A percentile compares a stretch with the other conserved stretches of the same genome.
phyloP scores from a whole-genome alignment of 37 sponge, comb jelly and placozoan species.

The Theonella swinhoei region DNA sequence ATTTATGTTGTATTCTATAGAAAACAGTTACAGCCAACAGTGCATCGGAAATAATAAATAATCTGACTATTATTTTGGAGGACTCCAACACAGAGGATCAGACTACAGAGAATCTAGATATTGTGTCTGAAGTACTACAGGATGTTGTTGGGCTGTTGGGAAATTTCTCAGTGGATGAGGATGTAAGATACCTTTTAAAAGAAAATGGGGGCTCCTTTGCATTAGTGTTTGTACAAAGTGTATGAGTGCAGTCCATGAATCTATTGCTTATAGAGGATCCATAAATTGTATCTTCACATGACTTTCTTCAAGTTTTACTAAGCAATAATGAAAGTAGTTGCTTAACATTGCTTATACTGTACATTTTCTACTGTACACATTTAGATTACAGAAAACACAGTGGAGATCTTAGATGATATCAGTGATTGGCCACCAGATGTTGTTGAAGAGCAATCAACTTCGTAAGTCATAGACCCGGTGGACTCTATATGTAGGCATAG shows the following conservation, averaged over 20 bases:
- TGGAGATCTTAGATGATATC: slow-evolving; percentile 27
- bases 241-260: too few relatives aligned
- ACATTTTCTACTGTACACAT: neutral
- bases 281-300: too few relatives aligned
- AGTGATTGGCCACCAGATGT: slow-evolving; percentile 43
- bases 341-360: too few relatives aligned
- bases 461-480: slow-evolving; percentile 16
- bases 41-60: neutral
- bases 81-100: neutral
- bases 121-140: neutral
- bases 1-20: too few relatives aligned
- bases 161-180: slow-evolving; percentile 1
- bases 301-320: too few relatives aligned
- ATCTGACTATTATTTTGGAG: neutral
- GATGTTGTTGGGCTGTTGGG: slow-evolving; percentile 4
- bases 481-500: too few relatives aligned
- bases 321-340: neutral
- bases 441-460: slow-evolving; percentile 15
- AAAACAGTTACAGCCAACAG: neutral
- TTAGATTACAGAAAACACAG: slow-evolving; percentile 23
- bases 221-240: too few relatives aligned
- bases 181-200: too few relatives aligned
- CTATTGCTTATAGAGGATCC: too few relatives aligned
- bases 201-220: too few relatives aligned
- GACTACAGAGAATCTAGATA: slow-evolving; percentile 19